Conservation (phyloP, 2,113 vertebrate species). For the Triplophysa dalaica region DNA sequence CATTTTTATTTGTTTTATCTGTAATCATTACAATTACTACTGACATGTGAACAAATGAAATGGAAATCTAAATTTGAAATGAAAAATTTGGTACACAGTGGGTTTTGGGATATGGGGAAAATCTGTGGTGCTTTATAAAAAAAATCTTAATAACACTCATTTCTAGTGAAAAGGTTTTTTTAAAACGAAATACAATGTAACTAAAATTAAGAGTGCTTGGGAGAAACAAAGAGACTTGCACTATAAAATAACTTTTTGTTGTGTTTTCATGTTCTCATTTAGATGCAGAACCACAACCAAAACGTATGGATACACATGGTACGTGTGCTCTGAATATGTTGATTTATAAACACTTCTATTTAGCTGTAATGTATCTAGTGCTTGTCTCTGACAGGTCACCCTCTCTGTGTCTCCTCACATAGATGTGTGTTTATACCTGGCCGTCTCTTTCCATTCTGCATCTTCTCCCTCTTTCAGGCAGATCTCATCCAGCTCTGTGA, state of each 20-base stretch:
- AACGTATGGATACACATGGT: too few species aligned
- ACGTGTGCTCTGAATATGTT: background rate
- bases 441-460: slow-evolving; percentile 96
- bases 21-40: too few species aligned
- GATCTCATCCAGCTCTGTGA: slow-evolving; percentile 97
- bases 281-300: background rate
- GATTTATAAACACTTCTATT: background rate
- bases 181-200: background rate
- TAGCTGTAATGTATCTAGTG: background rate
- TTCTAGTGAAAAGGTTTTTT: too few species aligned
- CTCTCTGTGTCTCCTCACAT: background rate
- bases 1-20: too few species aligned
- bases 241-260: too few species aligned
- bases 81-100: too few species aligned
- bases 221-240: background rate
- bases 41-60: too few species aligned
- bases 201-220: background rate
- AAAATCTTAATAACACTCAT: too few species aligned
- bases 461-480: slow-evolving; percentile 95
- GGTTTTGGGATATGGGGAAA: too few species aligned
- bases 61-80: too few species aligned
- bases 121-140: too few species aligned
- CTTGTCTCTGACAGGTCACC: background rate
- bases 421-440: slow-evolving; percentile 79
- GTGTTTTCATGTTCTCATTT: background rate